Evolutionary conservation across 2,113 vertebrate species (phyloP).

Genomic region (Pseudopodoces humilis): DNA sequence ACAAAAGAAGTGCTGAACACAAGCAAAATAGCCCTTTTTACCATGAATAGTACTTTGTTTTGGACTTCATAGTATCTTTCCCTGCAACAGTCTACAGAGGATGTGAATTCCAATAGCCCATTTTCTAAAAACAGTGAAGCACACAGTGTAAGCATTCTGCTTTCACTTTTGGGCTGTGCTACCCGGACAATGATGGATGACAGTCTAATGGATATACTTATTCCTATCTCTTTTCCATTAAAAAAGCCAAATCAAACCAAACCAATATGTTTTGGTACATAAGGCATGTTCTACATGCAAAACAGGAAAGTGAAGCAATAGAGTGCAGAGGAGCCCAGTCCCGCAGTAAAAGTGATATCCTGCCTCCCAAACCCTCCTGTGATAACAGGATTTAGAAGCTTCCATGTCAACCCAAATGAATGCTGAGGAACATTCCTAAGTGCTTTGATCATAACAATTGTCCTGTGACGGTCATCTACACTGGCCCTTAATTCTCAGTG

Average conservation of each 20-base stretch:
- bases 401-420: not conserved
- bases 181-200: not conserved
- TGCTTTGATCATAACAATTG: not conserved
- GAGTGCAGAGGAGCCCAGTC: not conserved
- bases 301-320: not conserved
- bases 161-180: not conserved
- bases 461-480: accelerated
- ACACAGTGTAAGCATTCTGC: not conserved
- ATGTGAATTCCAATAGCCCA: not conserved
- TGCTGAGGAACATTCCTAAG: not conserved
- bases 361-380: not conserved
- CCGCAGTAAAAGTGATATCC: accelerated
- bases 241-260: not conserved
- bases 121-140: not conserved
- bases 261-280: not conserved
- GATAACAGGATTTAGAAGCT: not conserved
- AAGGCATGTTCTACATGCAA: not conserved
- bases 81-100: not conserved
- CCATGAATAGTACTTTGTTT: not conserved
- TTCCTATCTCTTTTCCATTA: not conserved
- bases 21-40: not conserved
- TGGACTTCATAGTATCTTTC: not conserved
- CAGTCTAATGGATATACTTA: not conserved
- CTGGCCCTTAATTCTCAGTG: not conserved
- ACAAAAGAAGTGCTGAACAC: not conserved